Base-by-base conservation (phyloP, 2,888 invertebrate species). In the Tetanocera ferruginea region DNA sequence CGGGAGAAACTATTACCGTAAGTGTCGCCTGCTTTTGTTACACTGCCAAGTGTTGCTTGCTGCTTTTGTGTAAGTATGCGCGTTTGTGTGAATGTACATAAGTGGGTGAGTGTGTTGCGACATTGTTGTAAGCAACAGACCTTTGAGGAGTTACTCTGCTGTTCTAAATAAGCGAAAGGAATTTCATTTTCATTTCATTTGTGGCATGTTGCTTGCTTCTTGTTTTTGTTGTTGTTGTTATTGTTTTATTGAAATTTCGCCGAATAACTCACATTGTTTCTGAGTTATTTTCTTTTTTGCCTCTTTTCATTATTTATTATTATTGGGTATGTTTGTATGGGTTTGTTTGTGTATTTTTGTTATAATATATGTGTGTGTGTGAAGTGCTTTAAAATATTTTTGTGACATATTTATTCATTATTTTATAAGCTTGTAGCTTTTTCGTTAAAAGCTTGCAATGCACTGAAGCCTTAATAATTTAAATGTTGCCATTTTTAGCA, bases 1-100 rank as follows among this genome's bases (percentile, higher is more conserved):
- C 76, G 83, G 23, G 84, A 84, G 25, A 84, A 83, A 79, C 81
- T 84, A 71, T 80, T 85, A 74, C 82, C 83, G 86, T 87, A 81
- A 86, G 85, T 85, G 76, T 76, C 37, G 28, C 25, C 43, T 37
- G 62, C 23, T 17, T 62, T 17, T 17, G 23, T 37, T 23, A 17
- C 43, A 49, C 4, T 2, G 14, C 23, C 55, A 31, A 6, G 25
- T 52, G 60, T 25, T 57, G 43, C 60, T 23, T 73, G 37, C 31
- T 25, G 19, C 5, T 55, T 31, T 19, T 28, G 28, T 52, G 51
- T 51, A n/a, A 2, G 34, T 28, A 28, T 70, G 51, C 17, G 31
- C 17, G n/a, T 28, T 2, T 70, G 52, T 70, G 28, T n/a, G 28
- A 0, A 6, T 31, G 49, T 49, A 19, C 55, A 11, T 55, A 8